Base-by-base conservation (phyloP, 2,888 invertebrate species). In the Eupithecia centaureata region DNA sequence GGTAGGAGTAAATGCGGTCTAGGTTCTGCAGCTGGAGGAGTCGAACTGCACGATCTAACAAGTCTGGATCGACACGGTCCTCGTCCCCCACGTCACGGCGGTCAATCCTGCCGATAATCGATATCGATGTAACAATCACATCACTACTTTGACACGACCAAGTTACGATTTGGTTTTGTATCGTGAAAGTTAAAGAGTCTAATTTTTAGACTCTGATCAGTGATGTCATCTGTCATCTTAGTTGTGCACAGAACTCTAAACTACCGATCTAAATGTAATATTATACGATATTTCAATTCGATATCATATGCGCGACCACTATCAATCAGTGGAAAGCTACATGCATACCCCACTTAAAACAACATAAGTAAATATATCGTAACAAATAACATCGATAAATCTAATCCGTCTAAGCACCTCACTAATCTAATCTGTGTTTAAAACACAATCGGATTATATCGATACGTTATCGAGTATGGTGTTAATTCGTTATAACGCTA, bases 1-100 rank as follows among this genome's bases (percentile, higher is more conserved):
- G 93, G 89, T 92, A 93, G 89, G 94, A 91, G 91, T 94, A 94
- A 87, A 92, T 88, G 89, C 93, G 92, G 91, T 94, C 94, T 85
- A 94, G 90, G 80, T 92, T 92, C 88, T 94, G 93, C 82, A 94
- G 92, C 84, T 94, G 93, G 69, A 94, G 92, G 76, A 94, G 92
- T 85, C 93, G 89, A 84, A 94, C 88, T 74, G 94, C 94, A 77
- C 94, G 93, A 82, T 93, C 92, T 92, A 94, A 91, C 86, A 88
- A 86, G 86, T 90, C 89, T 79, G 92, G 92, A 83, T 93, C 91
- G 86, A 91, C 88, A 72, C 87, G 86, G 73, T 88, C 90, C 77
- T 86, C 91, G 67, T 84, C 86, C 81, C 85, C 82, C 71, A 86
- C 90, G 85, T 92, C 92, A 77, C 93, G 92, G 83, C 93, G 92